Evolutionary conservation across 2,888 invertebrate species (phyloP), one percentile per base, ranked within the genome.

Genomic region (Pristionchus exspectatus): DNA sequence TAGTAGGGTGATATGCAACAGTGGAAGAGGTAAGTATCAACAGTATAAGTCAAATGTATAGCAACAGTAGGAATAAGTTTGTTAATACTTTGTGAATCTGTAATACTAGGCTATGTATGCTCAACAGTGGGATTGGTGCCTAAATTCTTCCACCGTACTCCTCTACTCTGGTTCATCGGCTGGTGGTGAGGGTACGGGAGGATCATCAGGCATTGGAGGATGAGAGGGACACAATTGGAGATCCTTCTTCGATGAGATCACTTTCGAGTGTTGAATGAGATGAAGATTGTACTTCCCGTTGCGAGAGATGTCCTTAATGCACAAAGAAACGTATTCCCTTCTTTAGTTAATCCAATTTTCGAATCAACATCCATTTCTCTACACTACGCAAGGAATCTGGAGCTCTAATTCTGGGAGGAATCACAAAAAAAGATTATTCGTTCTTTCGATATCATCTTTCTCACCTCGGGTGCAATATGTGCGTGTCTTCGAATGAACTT

Each of bases 401-500:
- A n/a, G n/a, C n/a, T n/a, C n/a, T n/a, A n/a, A n/a, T n/a, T n/a
- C n/a, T n/a, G n/a, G 3, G n/a, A 50, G 33, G 63, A 63, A 63
- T 10, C 63, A 16, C 5, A 63, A 63, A 63, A 63, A 21, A 16
- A 63, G 14, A 63, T 63, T 5, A 24, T 56, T 38, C 3, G 38
- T 38, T 38, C 38, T 38, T 9, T 50, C 10, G 12, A n/a, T 54
- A 54, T 10, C 14, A 10, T 54, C 7, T 10, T 59, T 86, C 44
- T 33, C 69, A 88, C 87, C 90, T 93, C 93, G 7, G 93, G 93
- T 54, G 93, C 93, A 18, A 90, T 84, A 56, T 91, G 90, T 24
- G 92, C 92, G 88, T 91, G 92, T 54, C 92, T 91, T n/a, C 95
- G 96, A 89, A 97, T 97, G 94, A 97, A 97, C 63, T 96, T 94